phyloP scores from a whole-genome alignment of 2,113 vertebrate genomes.

The Myrmophylax atrothorax region DNA sequence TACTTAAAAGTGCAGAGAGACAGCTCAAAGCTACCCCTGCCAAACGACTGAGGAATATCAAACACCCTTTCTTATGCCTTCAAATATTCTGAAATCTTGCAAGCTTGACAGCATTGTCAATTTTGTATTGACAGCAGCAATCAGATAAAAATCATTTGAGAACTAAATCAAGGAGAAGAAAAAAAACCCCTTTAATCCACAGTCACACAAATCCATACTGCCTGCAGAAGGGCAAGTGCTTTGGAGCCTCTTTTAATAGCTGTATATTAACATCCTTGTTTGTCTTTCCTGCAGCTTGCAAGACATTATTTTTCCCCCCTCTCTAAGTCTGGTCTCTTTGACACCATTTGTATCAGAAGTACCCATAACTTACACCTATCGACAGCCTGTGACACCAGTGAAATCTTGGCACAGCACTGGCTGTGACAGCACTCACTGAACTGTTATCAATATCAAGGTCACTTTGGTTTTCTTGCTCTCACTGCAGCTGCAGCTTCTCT shows the following conservation, averaged over 20 bases:
- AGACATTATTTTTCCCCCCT: background rate
- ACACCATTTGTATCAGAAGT: background rate
- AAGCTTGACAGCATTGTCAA: constrained; percentile 48
- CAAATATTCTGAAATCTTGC: constrained; percentile 30
- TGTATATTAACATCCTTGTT: constrained; percentile 38
- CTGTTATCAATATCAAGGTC: constrained; percentile 48
- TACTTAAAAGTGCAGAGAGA: background rate
- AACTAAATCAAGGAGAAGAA: constrained; percentile 37
- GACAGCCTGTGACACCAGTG: background rate
- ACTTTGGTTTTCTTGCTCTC: background rate
- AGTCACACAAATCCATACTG: constrained; percentile 30
- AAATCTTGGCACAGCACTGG: background rate
- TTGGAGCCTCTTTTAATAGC: background rate
- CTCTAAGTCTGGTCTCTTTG: background rate
- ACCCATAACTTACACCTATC: background rate
- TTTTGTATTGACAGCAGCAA: constrained; percentile 59
- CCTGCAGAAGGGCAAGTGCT: background rate
- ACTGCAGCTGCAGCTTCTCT: background rate
- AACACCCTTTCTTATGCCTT: background rate
- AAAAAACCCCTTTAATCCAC: background rate
- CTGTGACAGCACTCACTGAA: constrained; percentile 5
- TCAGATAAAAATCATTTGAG: constrained; percentile 40
- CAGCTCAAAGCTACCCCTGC: background rate
- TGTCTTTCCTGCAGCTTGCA: constrained; percentile 2
- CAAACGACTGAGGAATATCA: background rate